A percentile compares a stretch with the other conserved stretches of the same genome.
Evolutionary conservation across 2,888 invertebrate genomes (phyloP).

Genomic region (Nemotelus nigrinus): DNA sequence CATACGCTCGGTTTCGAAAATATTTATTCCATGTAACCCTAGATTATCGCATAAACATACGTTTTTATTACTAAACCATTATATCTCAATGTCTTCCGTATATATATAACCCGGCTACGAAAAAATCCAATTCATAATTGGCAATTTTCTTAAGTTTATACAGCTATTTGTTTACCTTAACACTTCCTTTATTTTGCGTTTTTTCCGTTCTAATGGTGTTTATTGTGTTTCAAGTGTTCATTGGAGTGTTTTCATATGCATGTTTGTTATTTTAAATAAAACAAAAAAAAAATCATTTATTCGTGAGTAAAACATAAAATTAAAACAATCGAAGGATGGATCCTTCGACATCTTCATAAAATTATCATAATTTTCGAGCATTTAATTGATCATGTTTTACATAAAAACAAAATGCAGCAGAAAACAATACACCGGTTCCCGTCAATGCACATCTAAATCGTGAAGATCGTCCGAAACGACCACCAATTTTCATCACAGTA

Average conservation of each 20-base stretch:
- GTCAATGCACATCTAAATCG: conserved; percentile 63
- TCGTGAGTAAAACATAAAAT: background rate
- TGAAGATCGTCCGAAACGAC: conserved; percentile 68
- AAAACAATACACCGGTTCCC: conserved; percentile 61
- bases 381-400: background rate
- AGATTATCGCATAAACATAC: no score
- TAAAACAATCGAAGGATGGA: background rate
- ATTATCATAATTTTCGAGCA: no score
- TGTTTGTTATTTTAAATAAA: background rate
- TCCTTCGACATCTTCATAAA: background rate
- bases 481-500: conserved; percentile 77
- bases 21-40: no score
- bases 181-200: background rate
- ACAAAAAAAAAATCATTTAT: background rate
- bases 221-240: conserved; percentile 38
- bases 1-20: no score
- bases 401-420: conserved; percentile 54
- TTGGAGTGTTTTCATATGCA: conserved; percentile 29
- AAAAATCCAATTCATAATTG: no score
- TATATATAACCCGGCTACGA: no score
- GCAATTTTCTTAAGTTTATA: no score
- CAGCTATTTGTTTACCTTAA: background rate
- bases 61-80: no score
- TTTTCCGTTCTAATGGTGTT: background rate
- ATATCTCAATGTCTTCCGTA: no score